phyloP scores from a whole-genome alignment of 2,113 vertebrate genomes.

The Lophotis ruficrista region DNA sequence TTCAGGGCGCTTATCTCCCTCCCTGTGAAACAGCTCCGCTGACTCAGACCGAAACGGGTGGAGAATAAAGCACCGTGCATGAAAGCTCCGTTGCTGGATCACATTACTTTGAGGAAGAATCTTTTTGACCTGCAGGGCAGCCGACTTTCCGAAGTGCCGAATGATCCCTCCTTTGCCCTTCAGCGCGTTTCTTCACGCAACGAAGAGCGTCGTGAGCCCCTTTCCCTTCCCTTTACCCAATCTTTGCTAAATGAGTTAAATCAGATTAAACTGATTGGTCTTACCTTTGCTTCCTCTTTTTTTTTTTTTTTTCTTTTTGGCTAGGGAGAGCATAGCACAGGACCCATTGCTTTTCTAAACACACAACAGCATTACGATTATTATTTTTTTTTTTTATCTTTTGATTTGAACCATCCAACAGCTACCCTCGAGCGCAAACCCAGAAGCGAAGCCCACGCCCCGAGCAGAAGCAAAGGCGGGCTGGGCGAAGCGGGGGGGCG shows the following conservation, averaged over 20 bases:
- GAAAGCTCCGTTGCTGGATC: background rate
- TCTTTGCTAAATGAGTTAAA: background rate
- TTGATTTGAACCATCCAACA: background rate
- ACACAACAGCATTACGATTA: rapidly evolving
- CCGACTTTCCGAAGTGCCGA: background rate
- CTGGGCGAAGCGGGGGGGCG: rapidly evolving
- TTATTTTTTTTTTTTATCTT: background rate
- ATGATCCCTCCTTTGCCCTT: background rate
- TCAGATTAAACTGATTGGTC: background rate
- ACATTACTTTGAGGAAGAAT: background rate
- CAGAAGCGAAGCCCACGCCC: rapidly evolving
- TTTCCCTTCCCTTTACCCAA: background rate
- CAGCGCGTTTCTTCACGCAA: background rate
- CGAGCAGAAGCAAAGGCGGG: background rate
- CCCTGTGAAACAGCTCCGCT: background rate
- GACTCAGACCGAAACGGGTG: background rate
- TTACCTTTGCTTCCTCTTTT: too few species aligned
- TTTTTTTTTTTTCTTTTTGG: background rate
- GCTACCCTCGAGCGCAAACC: rapidly evolving
- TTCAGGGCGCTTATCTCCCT: background rate
- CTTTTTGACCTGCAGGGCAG: constrained; percentile 7
- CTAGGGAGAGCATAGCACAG: background rate
- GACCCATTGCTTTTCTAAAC: background rate
- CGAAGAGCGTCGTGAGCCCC: background rate
- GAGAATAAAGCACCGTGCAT: background rate